These are phyloP conservation scores for Drosophila hawaiiensis DNA, from an alignment of 2,888 invertebrate species.

Conservation along the genomic window DNA sequence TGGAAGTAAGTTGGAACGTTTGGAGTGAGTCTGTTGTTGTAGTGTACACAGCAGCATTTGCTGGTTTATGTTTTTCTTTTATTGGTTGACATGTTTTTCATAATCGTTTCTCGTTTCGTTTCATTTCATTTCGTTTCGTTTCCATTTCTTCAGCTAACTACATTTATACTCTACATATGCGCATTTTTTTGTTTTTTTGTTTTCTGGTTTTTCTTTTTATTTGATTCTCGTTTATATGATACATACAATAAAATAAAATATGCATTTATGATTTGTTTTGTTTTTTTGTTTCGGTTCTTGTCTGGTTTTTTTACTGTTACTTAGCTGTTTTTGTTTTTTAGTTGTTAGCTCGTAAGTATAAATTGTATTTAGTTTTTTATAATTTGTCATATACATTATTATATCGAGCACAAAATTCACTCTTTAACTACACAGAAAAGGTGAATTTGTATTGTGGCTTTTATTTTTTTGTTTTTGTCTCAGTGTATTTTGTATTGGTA, in stretches of 20 bases:
- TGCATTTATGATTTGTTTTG: conserved; percentile 53
- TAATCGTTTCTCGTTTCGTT: conserved; percentile 40
- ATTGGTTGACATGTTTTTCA: conserved; percentile 32
- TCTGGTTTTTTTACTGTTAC: conserved; percentile 18
- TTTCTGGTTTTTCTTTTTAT: conserved; percentile 58
- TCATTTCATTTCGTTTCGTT: conserved; percentile 22
- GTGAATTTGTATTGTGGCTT: conserved; percentile 34
- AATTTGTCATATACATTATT: conserved; percentile 17
- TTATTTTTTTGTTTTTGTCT: conserved; percentile 45
- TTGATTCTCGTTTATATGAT: conserved; percentile 61
- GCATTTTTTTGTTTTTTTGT: conserved; percentile 44
- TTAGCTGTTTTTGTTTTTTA: conserved; percentile 20
- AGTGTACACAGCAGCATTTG: conserved; percentile 62
- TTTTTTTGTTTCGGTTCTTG: conserved; percentile 20
- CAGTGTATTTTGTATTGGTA: conserved; percentile 45
- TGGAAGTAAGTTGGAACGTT: background rate
- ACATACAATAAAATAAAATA: conserved; percentile 67
- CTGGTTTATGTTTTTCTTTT: conserved; percentile 42
- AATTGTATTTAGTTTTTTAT: conserved; percentile 18
- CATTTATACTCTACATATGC: conserved; percentile 66
- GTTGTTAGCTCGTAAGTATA: conserved; percentile 42
- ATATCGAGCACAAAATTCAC: conserved; percentile 50
- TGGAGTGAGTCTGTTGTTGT: conserved; percentile 7
- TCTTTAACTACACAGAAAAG: conserved; percentile 58
- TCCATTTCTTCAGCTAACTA: conserved; percentile 57